Conservation (phyloP, 2,113 vertebrate species). For the Erpornis zantholeuca region DNA sequence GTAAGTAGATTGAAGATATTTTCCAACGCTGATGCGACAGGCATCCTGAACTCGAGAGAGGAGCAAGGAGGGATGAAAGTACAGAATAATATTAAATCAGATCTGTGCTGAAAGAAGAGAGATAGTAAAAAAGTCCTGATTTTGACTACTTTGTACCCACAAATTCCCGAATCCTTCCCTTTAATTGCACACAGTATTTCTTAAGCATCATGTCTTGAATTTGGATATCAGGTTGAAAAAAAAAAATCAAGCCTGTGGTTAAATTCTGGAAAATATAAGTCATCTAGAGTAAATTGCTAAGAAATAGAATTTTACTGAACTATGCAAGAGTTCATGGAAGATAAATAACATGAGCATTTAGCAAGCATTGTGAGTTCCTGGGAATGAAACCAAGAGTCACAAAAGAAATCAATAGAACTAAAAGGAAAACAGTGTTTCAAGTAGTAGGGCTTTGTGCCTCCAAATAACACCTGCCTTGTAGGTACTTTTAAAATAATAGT, state of each 20-base stretch:
- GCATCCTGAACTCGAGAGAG: background rate
- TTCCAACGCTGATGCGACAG: background rate
- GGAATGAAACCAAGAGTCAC: background rate
- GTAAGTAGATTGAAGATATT: background rate
- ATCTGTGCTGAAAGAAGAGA: background rate
- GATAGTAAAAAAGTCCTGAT: background rate
- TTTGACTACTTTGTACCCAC: background rate
- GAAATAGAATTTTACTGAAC: conserved; percentile 1
- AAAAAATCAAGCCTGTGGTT: background rate
- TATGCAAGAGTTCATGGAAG: background rate
- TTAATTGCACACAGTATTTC: background rate
- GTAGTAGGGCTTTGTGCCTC: background rate
- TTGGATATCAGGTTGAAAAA: background rate
- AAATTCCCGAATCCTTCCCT: background rate
- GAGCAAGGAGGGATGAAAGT: background rate
- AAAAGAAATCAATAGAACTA: conserved; percentile 39
- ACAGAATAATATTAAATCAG: background rate
- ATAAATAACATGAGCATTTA: conserved; percentile 22
- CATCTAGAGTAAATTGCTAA: background rate
- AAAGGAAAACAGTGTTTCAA: background rate
- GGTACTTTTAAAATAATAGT: background rate
- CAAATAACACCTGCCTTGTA: background rate
- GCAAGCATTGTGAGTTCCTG: background rate
- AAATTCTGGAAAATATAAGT: background rate
- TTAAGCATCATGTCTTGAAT: background rate